phyloP scores from a whole-genome alignment of 1,140 invertebrate species.

The Hylyphantes graminicola region DNA sequence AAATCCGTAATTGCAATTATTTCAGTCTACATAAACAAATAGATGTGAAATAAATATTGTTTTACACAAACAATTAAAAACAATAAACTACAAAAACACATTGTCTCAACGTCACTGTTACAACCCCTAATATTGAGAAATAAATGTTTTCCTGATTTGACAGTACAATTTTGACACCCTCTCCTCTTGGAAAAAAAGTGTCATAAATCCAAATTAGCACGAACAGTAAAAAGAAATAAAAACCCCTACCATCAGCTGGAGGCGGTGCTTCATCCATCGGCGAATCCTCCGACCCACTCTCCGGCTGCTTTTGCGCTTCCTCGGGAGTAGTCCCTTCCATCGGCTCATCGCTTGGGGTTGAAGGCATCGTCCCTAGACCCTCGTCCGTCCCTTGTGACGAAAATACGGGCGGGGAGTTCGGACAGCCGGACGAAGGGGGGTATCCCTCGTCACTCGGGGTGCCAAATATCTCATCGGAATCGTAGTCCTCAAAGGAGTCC shows the following conservation, averaged over 20 bases:
- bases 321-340: neutral
- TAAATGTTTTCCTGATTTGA: too few species aligned
- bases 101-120: too few species aligned
- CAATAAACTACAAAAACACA: too few species aligned
- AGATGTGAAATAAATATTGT: too few species aligned
- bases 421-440: neutral
- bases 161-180: too few species aligned
- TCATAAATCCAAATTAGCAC: neutral
- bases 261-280: neutral
- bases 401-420: neutral
- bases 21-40: too few species aligned
- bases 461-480: neutral
- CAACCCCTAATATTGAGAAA: too few species aligned
- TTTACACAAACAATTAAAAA: too few species aligned
- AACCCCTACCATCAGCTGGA: neutral
- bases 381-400: slow-evolving; percentile 8
- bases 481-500: neutral
- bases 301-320: neutral
- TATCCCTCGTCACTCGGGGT: slow-evolving; percentile 11
- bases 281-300: neutral
- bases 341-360: neutral
- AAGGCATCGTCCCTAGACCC: slow-evolving; percentile 11
- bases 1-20: too few species aligned
- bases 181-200: too few species aligned
- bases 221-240: neutral